phyloP scores from a whole-genome alignment of 2,888 invertebrate genomes.

The Arge pagana region DNA sequence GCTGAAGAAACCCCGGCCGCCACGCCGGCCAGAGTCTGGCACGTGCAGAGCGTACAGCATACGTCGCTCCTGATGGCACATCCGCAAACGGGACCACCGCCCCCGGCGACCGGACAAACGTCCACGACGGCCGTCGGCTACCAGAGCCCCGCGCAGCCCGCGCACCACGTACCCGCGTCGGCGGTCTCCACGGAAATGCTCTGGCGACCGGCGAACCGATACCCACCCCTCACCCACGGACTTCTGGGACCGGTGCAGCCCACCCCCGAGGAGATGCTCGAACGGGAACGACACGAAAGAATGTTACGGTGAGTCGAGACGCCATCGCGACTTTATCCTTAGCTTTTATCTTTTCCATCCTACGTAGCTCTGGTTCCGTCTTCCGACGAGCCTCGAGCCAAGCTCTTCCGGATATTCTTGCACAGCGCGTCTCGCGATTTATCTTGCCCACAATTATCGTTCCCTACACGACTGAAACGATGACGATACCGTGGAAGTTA shows the following conservation, averaged over 20 bases:
- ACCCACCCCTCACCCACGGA: slow-evolving; percentile 63
- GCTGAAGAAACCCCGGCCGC: slow-evolving; percentile 69
- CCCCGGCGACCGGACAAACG: slow-evolving; percentile 47
- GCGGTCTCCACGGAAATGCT: slow-evolving; percentile 52
- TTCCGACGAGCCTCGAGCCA: no score
- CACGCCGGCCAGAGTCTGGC: slow-evolving; percentile 57
- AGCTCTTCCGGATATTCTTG: no score
- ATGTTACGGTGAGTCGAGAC: slow-evolving; percentile 65
- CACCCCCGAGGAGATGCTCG: slow-evolving; percentile 61
- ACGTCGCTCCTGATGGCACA: slow-evolving; percentile 66
- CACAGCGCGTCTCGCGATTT: no score
- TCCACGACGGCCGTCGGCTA: slow-evolving; percentile 47
- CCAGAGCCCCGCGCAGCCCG: slow-evolving; percentile 35
- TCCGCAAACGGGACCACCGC: slow-evolving; percentile 54
- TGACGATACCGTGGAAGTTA: no score
- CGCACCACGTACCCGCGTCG: slow-evolving; percentile 44
- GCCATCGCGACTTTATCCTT: no score
- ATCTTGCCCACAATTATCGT: no score
- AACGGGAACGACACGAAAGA: slow-evolving; percentile 70
- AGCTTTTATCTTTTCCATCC: no score
- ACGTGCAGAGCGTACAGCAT: slow-evolving; percentile 68
- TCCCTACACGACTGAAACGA: no score
- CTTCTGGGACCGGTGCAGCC: slow-evolving; percentile 59
- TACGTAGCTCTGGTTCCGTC: no score
- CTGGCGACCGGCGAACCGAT: slow-evolving; percentile 58